Evolutionary conservation across 2,797 vertebrate species (phyloP).

Genomic region (Acrocephalus scirpaceus): DNA sequence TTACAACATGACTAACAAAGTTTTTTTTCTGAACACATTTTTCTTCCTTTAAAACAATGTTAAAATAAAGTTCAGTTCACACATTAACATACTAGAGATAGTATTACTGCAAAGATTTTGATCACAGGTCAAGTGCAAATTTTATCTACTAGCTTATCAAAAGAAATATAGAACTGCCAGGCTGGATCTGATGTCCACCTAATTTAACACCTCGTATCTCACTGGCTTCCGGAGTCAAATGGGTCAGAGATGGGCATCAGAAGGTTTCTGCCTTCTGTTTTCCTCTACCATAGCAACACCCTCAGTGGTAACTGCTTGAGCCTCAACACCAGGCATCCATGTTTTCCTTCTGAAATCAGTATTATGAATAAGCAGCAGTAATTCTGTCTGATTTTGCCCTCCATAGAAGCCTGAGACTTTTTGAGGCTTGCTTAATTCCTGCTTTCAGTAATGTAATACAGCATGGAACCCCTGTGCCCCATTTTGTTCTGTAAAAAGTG

Average conservation of each 20-base stretch:
- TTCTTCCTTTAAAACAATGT: neutral
- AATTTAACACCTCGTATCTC: neutral
- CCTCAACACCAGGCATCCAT: neutral
- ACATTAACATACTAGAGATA: neutral
- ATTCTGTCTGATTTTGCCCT: neutral
- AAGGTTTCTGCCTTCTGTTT: neutral
- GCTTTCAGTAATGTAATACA: neutral
- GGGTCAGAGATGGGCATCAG: neutral
- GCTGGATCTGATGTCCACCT: neutral
- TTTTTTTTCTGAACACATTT: neutral
- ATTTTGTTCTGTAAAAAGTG: neutral
- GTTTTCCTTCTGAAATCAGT: neutral
- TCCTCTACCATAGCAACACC: neutral
- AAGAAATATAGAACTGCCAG: neutral
- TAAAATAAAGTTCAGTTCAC: neutral
- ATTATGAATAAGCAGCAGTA: neutral
- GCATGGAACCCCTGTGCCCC: neutral
- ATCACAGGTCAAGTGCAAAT: neutral
- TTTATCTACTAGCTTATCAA: neutral
- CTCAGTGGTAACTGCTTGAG: neutral
- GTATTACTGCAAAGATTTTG: neutral
- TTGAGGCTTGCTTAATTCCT: neutral
- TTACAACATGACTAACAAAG: neutral
- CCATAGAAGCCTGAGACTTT: neutral
- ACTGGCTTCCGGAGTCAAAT: neutral